Percentiles rank a stretch among this genome's conserved stretches.
Conservation (phyloP, 2,888 invertebrate genomes). For the Oscheius sp. region DNA sequence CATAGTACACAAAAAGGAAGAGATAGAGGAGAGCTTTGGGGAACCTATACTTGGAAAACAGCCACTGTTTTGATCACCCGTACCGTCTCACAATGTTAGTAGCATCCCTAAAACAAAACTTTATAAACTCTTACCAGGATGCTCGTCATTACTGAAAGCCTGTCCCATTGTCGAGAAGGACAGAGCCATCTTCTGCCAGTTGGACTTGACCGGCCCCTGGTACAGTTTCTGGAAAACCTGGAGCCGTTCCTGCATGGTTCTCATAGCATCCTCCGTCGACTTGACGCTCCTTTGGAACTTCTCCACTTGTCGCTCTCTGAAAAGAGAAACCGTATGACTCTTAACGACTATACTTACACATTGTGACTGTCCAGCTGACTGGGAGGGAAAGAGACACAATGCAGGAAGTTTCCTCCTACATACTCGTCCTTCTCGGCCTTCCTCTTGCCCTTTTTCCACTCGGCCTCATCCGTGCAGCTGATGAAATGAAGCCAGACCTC, state of each 20-base stretch:
- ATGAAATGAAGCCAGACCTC: constrained; percentile 94
- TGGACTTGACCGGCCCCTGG: constrained; percentile 86
- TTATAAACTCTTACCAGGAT: constrained; percentile 43
- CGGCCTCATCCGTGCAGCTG: constrained; percentile 94
- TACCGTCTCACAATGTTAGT: too few species aligned
- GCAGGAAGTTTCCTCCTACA: constrained; percentile 89
- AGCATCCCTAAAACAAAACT: too few species aligned
- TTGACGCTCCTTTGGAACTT: constrained; percentile 85
- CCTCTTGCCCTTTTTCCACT: constrained; percentile 96
- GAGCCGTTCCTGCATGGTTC: constrained; percentile 84
- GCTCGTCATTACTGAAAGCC: constrained; percentile 83
- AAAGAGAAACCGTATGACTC: constrained; percentile 41
- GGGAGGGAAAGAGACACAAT: constrained; percentile 87
- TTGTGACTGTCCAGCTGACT: constrained; percentile 79
- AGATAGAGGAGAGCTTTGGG: too few species aligned
- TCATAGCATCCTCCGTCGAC: constrained; percentile 88
- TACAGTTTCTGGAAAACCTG: constrained; percentile 88
- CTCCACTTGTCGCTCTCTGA: constrained; percentile 85
- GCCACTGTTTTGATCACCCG: too few species aligned
- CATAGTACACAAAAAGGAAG: too few species aligned
- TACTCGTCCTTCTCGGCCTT: constrained; percentile 93
- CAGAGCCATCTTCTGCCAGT: constrained; percentile 89
- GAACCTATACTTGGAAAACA: too few species aligned
- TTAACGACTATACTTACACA: constrained; percentile 75
- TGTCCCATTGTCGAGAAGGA: constrained; percentile 87